Base-by-base conservation (phyloP, 2,797 vertebrate genomes). In the Manis pentadactyla region DNA sequence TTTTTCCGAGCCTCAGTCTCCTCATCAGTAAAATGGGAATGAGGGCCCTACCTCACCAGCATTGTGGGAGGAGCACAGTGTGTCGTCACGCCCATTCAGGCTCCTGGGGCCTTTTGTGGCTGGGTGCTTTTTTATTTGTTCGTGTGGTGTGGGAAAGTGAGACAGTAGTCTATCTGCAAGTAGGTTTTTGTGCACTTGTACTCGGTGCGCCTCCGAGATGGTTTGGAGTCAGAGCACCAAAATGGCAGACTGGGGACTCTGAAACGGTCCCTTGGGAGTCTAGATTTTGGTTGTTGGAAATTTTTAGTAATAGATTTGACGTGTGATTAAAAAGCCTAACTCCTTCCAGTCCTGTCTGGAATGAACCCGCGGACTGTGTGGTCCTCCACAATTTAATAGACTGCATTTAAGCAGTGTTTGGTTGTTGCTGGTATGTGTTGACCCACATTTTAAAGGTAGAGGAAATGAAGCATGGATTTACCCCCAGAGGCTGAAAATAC, bases 271-370 rank as follows among this genome's bases (percentile, higher is more conserved):
- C 63, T 53, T 82, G 68, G 81, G 88, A 94, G n/a, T 34, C 73
- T 94, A 5, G 7, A 74, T 66, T 55, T 34, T 79, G 37, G 55
- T 34, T 37, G 23, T 51, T 61, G 81, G 71, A 49, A 64, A 84
- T 79, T 94, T 59, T 55, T 0, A 7, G 53, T 83, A 95, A 88
- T 73, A n/a, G 17, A 9, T 25, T 92, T 49, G 42, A 68, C 31
- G n/a, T 83, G 31, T 75, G 71, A 83, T 93, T 46, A 71, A 85
- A 90, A 95, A 96, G n/a, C 81, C 17, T 4, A 61, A 66, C 18
- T 46, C 87, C 83, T 51, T 21, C 64, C 66, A 39, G 66, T 83
- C 73, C 46, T 37, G 34, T 89, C 39, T 93, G 91, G 86, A 63
- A 71, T 74, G 57, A 19, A 66, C 8, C 10, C 34, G 18, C 37